Base-by-base conservation (phyloP, 2,888 invertebrate species). In the Pterostichus madidus region DNA sequence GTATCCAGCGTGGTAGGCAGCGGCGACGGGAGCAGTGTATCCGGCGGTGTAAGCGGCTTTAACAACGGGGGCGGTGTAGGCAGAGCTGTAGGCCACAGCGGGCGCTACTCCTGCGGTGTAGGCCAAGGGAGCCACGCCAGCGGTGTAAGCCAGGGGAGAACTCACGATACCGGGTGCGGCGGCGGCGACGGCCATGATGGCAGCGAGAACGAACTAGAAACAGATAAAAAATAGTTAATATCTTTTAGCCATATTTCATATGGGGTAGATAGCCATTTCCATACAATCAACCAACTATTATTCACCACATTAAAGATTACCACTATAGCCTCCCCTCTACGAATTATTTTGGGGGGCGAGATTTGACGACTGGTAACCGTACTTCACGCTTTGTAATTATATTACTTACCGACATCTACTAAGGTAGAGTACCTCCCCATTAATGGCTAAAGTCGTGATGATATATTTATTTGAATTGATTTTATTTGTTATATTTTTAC, bases 101-200 rank as follows among this genome's bases (percentile, higher is more conserved):
- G 68, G 44, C n/a, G 80, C 80, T 10, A 56, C 46, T 24, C 80
- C 81, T 24, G 80, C 80, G 39, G 73, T 49, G 73, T 80, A 80
- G 24, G 56, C 77, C 7, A 77, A 35, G 6, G 81, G 59, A n/a
- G 75, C 49, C 7, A 61, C 31, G n/a, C 73, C 81, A 87, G 87
- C 79, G 87, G 86, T 5, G 88, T 88, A 83, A 87, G 89, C 85
- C 88, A 89, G 84, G 87, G 87, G 86, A 24, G 71, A 39, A 87
- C 88, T 11, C 88, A 88, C 85, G 88, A 86, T 83, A 78, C 85
- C 84, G 56, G 93, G 89, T 86, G 90, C 89, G 84, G 93, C 91
- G 87, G 91, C 85, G 84, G 91, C 89, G 85, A 92, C 15, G 77
- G 92, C 90, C 87, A 92, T 81, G 39, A 92, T 86, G 82, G 90